Conservation (phyloP, 2,113 vertebrate species). For the Alouatta palliata region DNA sequence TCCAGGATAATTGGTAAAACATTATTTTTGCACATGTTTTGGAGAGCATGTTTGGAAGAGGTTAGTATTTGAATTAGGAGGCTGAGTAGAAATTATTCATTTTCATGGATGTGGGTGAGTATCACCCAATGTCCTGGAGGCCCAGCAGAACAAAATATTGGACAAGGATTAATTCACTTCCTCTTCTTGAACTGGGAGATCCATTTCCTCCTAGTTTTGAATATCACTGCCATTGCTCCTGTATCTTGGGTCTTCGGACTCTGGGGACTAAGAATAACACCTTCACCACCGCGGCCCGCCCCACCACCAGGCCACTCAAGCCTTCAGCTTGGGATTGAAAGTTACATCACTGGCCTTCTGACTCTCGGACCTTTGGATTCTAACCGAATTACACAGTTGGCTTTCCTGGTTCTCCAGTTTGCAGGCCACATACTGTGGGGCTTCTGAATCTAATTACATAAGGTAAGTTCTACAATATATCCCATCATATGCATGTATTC, state of each 20-base stretch:
- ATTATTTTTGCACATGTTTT: background rate
- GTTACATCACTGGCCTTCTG: background rate
- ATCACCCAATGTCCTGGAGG: background rate
- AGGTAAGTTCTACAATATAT: background rate
- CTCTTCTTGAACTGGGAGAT: background rate
- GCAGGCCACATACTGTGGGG: background rate
- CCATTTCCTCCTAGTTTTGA: background rate
- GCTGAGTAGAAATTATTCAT: background rate
- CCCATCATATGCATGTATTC: background rate
- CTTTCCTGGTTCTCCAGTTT: background rate
- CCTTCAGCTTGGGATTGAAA: background rate
- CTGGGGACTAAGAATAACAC: too few species aligned
- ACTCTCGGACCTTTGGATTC: background rate
- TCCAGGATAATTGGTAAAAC: background rate
- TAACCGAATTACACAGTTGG: background rate
- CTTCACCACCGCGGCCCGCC: too few species aligned
- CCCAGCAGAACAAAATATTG: background rate
- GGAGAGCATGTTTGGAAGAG: background rate
- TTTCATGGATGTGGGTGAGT: too few species aligned
- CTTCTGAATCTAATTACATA: background rate
- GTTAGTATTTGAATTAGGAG: background rate
- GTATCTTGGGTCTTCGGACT: background rate
- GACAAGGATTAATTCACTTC: background rate
- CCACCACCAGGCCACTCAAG: background rate
- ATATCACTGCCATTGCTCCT: too few species aligned